Evolutionary conservation across 2,113 vertebrate species (phyloP), one percentile per base, ranked within the genome.

Genomic region (Paramisgurnus dabryanus): DNA sequence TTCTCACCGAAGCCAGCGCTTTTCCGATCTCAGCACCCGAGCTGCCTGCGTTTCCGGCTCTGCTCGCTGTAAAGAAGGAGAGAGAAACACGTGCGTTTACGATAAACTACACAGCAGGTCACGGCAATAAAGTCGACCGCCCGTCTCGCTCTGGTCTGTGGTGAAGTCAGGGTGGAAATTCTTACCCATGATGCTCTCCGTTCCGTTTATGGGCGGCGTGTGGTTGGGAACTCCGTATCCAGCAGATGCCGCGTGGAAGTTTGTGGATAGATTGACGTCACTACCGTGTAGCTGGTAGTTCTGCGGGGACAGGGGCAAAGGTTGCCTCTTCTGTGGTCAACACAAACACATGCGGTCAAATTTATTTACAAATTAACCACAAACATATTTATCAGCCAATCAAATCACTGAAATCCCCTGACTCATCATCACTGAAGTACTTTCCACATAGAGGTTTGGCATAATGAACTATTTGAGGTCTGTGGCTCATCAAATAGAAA

Each of bases 1-100:
- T 34, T 34, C 96, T 96, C 91, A 99, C 98, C 85, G 97, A 99
- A 87, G 96, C 97, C 84, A 99, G 90, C 6, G 98, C 98, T 92
- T 99, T 99, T 86, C 97, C 98, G 7, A 99, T 96, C 6, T 97
- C 98, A 0, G 97, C 98, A 43, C 98, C 97, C 0, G 98, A 98
- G 90, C 98, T 99, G 82, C 96, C 93, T 4, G 96, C 93, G 0
- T 94, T 89, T 66, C 89, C 90, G 68, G 92, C 94, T 66, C 96
- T 92, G 86, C 94, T 94, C 45, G 92, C 98, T 98, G 88, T 13
- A 70, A 47, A 13, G 22, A 74, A 1, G 67, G 34, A 67, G 55
- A 76, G n/a, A 53, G 18, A 70, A 72, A 70, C 0, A 8, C 9
- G 3, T 34, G 47, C 55, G 7, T 27, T 40, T 17, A 40, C 1